Conservation (phyloP, 2,888 invertebrate species). For the Andricus quercusramuli region DNA sequence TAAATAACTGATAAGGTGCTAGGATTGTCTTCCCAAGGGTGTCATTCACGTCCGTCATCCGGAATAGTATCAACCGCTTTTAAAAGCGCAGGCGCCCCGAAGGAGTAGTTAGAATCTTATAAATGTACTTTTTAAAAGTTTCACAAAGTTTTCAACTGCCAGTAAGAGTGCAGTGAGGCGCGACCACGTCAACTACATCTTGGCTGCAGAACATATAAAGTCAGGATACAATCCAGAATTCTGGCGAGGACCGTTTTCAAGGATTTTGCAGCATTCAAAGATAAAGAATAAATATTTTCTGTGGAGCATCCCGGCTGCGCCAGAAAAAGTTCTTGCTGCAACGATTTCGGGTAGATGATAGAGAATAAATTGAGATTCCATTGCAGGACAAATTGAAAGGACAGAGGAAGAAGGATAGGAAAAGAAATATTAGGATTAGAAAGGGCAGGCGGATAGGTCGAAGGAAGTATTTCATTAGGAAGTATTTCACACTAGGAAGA, state of each 20-base stretch:
- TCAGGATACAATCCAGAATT: not conserved
- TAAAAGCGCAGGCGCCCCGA: conserved; percentile 28
- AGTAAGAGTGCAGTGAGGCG: not conserved
- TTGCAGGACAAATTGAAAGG: too few relatives aligned
- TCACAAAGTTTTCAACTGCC: not conserved
- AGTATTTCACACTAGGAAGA: too few relatives aligned
- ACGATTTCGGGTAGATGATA: not conserved
- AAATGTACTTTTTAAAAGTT: conserved; percentile 53
- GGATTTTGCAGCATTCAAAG: not conserved
- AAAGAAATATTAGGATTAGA: too few relatives aligned
- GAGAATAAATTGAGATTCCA: too few relatives aligned
- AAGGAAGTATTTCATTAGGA: too few relatives aligned
- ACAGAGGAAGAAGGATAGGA: too few relatives aligned
- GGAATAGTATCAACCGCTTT: conserved; percentile 42
- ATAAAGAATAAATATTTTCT: not conserved
- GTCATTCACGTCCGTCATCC: conserved; percentile 43
- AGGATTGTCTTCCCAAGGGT: not conserved
- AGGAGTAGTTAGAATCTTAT: conserved; percentile 44
- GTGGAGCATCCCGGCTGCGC: not conserved
- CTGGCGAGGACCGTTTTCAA: not conserved
- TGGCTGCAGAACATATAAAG: not conserved
- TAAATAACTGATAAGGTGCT: not conserved
- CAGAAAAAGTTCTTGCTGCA: not conserved
- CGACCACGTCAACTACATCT: not conserved
- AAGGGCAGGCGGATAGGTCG: too few relatives aligned